Percentiles rank a stretch among this genome's conserved stretches.
These are phyloP conservation scores for Hippocampus barbouri DNA, from an alignment of 2,113 vertebrate species.

Conservation along the genomic window DNA sequence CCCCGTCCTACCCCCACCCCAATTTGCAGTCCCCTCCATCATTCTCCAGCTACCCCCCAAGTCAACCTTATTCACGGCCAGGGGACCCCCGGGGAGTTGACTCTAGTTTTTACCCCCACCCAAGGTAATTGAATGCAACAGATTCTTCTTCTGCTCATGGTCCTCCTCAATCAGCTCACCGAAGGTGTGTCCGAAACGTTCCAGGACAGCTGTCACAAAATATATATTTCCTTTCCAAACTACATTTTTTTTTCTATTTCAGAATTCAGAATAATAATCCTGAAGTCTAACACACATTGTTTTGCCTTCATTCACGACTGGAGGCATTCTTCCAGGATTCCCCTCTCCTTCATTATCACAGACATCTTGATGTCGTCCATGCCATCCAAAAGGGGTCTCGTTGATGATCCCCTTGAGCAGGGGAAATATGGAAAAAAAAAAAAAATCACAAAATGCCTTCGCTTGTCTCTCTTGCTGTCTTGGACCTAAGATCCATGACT, in stretches of 20 bases:
- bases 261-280: no score
- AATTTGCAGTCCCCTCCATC: slow-evolving; percentile 66
- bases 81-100: slow-evolving; percentile 75
- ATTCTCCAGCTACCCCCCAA: slow-evolving; percentile 71
- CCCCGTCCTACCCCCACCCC: slow-evolving; percentile 48
- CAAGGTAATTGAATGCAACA: slow-evolving; percentile 35
- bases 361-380: no score
- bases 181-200: background rate
- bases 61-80: slow-evolving; percentile 71
- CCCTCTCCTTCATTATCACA: no score
- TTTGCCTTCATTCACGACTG: background rate
- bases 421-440: no score
- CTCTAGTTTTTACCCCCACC: slow-evolving; percentile 77
- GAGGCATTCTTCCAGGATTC: no score
- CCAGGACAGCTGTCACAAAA: background rate
- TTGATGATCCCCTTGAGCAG: no score
- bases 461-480: background rate
- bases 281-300: background rate
- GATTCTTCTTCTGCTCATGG: background rate
- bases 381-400: no score
- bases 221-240: background rate
- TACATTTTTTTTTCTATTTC: background rate
- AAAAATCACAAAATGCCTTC: no score
- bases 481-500: background rate
- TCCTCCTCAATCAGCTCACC: background rate